Evolutionary conservation across 2,888 invertebrate genomes (phyloP).

Genomic region (Leptinotarsa peninsularis): DNA sequence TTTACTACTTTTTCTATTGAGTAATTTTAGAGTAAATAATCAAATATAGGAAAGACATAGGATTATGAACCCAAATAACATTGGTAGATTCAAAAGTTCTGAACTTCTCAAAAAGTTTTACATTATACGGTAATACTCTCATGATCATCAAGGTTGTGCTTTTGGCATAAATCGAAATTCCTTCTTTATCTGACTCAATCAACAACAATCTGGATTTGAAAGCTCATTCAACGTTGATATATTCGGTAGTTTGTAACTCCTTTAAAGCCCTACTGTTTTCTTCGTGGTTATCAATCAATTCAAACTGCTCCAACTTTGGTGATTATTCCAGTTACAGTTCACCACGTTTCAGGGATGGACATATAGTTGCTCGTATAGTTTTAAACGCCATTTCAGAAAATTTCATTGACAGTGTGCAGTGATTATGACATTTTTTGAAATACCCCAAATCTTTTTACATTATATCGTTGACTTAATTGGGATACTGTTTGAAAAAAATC

Average conservation of each 20-base stretch:
- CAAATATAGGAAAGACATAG: too few species aligned
- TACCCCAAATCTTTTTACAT: too few species aligned
- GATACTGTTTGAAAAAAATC: too few species aligned
- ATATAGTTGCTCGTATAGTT: neutral
- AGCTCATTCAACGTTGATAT: conserved; percentile 1
- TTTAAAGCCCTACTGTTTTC: conserved; percentile 1
- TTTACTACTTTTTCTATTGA: too few species aligned
- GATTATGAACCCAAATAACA: too few species aligned
- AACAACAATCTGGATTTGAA: conserved; percentile 2
- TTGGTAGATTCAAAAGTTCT: too few species aligned
- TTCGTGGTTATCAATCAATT: neutral
- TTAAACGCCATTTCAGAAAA: neutral
- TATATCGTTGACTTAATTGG: too few species aligned
- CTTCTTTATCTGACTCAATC: neutral
- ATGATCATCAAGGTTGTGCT: neutral
- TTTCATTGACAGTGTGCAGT: neutral
- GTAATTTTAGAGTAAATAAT: too few species aligned
- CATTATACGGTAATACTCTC: neutral
- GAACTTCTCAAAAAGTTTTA: too few species aligned
- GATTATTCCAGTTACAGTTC: neutral
- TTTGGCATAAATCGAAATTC: neutral
- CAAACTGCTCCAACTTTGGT: neutral
- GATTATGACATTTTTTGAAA: too few species aligned
- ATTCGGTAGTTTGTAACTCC: neutral
- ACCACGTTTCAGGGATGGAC: neutral